Base-by-base conservation (phyloP, 2,888 invertebrate species). In the Phania funesta region DNA sequence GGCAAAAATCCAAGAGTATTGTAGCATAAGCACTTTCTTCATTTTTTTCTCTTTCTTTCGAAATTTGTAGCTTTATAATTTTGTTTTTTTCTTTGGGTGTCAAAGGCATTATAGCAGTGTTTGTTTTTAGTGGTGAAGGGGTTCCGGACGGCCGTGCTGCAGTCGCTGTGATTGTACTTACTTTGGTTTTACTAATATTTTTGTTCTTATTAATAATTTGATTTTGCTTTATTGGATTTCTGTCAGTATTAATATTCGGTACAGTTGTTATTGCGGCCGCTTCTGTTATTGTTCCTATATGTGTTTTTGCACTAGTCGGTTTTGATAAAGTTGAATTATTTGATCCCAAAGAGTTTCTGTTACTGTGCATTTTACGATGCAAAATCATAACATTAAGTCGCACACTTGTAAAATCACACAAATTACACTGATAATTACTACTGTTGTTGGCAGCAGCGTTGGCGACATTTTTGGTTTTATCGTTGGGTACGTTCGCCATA, bases 301-400 rank as follows among this genome's bases (percentile, higher is more conserved):
- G n/a, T 44, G 64, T 8, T 41, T 50, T 56, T 38, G 18, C 11
- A 16, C 7, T 46, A n/a, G 38, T 29, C 18, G 48, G 38, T 52
- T 67, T 32, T 5, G 52, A 22, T 44, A 32, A 18, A 24, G 50
- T 35, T 24, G 50, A n/a, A 41, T 18, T 46, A 29, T 26, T 44
- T 26, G 80, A 52, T 24, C 60, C 71, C 6, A 65, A 24, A 22
- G 78, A 64, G 52, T 81, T 84, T 65, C 93, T 78, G 44, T 81
- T 81, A 20, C 58, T 92, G 87, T 96, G 96, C 85, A 93, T 93
- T 91, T 95, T 95, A 79, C 93, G 94, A 87, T 96, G 96, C 83
- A 94, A 90, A 83, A 95, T 93, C 87, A 96, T 93, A 50, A 95
- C 94, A 89, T 95, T 95, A 24, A 96, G 91, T 29, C 96, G 93